Base-by-base conservation (phyloP, 2,888 invertebrate species). In the Melieria picta region DNA sequence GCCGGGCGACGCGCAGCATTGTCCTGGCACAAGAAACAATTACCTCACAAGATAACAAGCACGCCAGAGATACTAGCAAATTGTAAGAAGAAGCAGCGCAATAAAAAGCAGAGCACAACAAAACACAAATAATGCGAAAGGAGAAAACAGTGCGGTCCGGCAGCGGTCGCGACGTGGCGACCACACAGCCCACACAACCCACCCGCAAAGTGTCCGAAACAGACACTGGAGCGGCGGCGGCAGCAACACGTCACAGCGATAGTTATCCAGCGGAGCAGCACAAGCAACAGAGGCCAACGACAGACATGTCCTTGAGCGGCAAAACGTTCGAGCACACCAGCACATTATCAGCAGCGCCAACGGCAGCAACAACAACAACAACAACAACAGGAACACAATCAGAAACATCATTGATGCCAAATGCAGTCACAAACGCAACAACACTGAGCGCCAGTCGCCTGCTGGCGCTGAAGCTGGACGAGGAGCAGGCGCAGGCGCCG, bases 81-180 rank as follows among this genome's bases (percentile, higher is more conserved):
- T 61, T 42, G n/a, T 11, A 48, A 16, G 30, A 30, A 30, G 30
- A 30, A 30, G 0, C 57, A n/a, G 11, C 42, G 52, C n/a, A 64
- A n/a, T 30, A 42, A 46, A 16, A 16, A 5, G 47, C 56, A 65
- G 30, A 7, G 6, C 47, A 74, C 55, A 74, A 74, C 72, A 75
- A 72, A 63, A 76, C 74, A 73, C 73, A 75, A 79, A 82, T 79
- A 77, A 82, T 82, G 83, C 82, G 80, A 75, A 80, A 82, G 75
- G 81, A 81, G 72, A 82, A 83, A 79, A 70, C 77, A 77, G 77
- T 63, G 52, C 81, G 80, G 75, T 74, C 77, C 76, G 79, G 79
- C 77, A 13, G 68, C 62, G 43, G 48, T 7, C 46, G 46, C 30
- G 30, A 30, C 30, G 30, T 30, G 30, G 30, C 30, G 30, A 30